Evolutionary conservation across 2,888 invertebrate species (phyloP).

Genomic region (Xylota sylvarum): DNA sequence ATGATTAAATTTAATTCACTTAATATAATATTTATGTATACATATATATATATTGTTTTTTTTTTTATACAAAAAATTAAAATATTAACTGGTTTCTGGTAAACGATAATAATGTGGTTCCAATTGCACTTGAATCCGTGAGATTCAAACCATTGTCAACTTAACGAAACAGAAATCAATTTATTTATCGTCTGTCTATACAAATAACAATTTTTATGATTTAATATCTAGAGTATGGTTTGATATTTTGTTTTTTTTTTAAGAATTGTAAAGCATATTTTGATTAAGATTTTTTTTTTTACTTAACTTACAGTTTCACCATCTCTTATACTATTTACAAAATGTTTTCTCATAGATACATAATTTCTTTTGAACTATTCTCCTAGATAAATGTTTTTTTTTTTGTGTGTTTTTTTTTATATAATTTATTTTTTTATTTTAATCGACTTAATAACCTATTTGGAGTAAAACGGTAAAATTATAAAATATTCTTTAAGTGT

Average conservation of each 20-base stretch:
- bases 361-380: constrained; percentile 58
- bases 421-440: constrained; percentile 64
- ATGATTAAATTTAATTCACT: constrained; percentile 71
- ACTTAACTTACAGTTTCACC: constrained; percentile 15
- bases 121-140: constrained; percentile 70
- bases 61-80: constrained; percentile 36
- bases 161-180: constrained; percentile 35
- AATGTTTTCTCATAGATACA: constrained; percentile 43
- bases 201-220: constrained; percentile 53
- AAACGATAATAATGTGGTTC: constrained; percentile 52
- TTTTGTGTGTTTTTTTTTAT: constrained; percentile 50
- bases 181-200: constrained; percentile 26
- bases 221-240: constrained; percentile 35
- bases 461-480: constrained; percentile 51
- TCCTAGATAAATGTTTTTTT: constrained; percentile 50
- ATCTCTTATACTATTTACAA: constrained; percentile 53
- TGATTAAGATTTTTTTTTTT: constrained; percentile 61
- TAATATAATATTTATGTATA: constrained; percentile 48
- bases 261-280: constrained; percentile 65
- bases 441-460: constrained; percentile 60
- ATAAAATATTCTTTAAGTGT: constrained; percentile 49
- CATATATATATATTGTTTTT: constrained; percentile 12
- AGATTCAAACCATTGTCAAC: constrained; percentile 48
- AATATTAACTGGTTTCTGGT: constrained; percentile 34
- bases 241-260: constrained; percentile 40